These are phyloP conservation scores for Pomacea canaliculata DNA, from an alignment of 2,888 invertebrate genomes.

Conservation along the genomic window DNA sequence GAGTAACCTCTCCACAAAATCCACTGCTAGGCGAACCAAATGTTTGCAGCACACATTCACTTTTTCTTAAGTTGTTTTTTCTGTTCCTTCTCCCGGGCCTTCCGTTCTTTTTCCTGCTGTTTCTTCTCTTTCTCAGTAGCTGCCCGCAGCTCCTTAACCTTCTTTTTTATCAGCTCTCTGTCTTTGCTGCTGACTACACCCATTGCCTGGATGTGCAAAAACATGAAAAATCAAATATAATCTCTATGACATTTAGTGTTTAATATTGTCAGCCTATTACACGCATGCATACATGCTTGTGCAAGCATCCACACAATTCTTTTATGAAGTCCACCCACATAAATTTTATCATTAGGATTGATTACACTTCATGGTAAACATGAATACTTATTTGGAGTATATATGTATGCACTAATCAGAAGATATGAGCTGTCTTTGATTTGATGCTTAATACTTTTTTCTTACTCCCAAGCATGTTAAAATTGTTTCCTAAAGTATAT, in stretches of 20 bases:
- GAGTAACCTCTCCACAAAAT: too few species aligned
- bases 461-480: too few species aligned
- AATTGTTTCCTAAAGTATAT: too few species aligned
- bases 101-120: constrained; percentile 86
- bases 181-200: constrained; percentile 72
- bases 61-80: constrained; percentile 52
- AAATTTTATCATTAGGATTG: too few species aligned
- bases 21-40: too few species aligned
- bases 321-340: too few species aligned
- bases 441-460: too few species aligned
- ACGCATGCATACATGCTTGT: too few species aligned
- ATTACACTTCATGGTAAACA: constrained; percentile 9
- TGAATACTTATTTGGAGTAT: background rate
- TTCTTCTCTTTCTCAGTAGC: constrained; percentile 72
- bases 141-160: constrained; percentile 72
- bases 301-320: background rate
- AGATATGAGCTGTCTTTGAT: too few species aligned
- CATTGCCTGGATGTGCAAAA: constrained; percentile 66
- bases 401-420: background rate
- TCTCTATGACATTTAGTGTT: too few species aligned
- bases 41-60: background rate
- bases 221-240: background rate
- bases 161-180: constrained; percentile 73
- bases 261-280: too few species aligned
- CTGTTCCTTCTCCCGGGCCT: constrained; percentile 80